Evolutionary conservation across 1,140 invertebrate species (phyloP), one percentile per base, ranked within the genome.

Genomic region (Aphelenchoides avenae): DNA sequence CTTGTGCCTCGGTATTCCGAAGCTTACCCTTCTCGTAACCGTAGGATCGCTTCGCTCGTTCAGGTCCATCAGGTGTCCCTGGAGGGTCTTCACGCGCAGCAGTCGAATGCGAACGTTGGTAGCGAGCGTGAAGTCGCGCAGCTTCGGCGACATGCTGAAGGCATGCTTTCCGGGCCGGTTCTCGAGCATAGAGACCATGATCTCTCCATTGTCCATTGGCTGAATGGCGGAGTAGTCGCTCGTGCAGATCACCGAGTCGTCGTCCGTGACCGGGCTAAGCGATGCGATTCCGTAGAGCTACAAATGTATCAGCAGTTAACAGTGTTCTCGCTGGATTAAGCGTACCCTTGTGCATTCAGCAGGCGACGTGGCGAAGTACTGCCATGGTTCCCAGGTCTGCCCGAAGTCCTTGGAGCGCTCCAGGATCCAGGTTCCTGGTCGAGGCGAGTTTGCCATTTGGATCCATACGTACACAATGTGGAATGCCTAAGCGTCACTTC

Each of bases 401-500:
- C 94, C 94, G 68, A 91, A 86, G 80, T 99, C 91, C 0, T 83
- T 84, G 0, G 92, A 97, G 76, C 93, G 87, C 79, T 98, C 93
- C 52, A 98, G 78, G 1, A 87, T 85, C 94, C 94, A 98, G 1
- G 97, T 83, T 11, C 89, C 92, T 0, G 94, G 94, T 50, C 93
- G 82, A 0, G 94, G 94, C 0, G 92, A 95, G 79, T 96, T 98
- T 9, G 87, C 94, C 94, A 98, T 98, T 68, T 86, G 86, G 37
- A 99, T 86, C 75, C 89, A 91, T 13, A 99, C 86, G 72, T 97
- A 99, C 0, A 93, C 93, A 3, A 98, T 91, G 80, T 98, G 92
- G 77, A 97, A 98, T 84, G 96, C 91, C 92, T 83, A 62, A 62
- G 24, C 42, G 51, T 34, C 3, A 41, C 4, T 42, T 41, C 40